phyloP scores from a whole-genome alignment of 2,888 invertebrate species.

The Caenorhabditis macrosperma region DNA sequence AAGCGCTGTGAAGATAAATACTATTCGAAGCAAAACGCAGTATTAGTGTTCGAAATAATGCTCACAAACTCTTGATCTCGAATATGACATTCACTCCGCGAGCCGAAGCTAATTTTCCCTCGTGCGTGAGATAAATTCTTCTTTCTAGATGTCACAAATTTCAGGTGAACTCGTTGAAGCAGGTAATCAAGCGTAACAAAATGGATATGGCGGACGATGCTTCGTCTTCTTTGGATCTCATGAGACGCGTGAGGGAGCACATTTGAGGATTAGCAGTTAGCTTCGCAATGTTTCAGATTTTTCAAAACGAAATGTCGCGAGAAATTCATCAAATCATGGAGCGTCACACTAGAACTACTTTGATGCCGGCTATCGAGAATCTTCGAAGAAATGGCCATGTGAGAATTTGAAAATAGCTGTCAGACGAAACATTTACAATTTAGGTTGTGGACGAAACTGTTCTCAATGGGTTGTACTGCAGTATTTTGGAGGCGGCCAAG shows the following conservation, averaged over 20 bases:
- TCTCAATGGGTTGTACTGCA: constrained; percentile 69
- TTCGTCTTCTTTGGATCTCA: constrained; percentile 72
- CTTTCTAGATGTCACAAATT: constrained; percentile 10
- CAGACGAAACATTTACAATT: background rate
- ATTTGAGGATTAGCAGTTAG: background rate
- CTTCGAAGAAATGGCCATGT: constrained; percentile 76
- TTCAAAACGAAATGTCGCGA: constrained; percentile 71
- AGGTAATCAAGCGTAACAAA: constrained; percentile 73
- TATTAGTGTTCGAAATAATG: background rate
- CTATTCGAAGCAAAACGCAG: too few relatives aligned
- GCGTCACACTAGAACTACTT: constrained; percentile 75
- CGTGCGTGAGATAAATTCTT: background rate
- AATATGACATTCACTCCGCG: background rate
- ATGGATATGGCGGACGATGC: constrained; percentile 76
- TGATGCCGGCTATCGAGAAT: constrained; percentile 79
- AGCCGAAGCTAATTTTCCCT: background rate
- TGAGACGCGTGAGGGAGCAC: constrained; percentile 68
- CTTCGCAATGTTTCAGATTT: constrained; percentile 61
- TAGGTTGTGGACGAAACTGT: constrained; percentile 73
- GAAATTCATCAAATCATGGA: constrained; percentile 77
- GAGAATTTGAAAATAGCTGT: background rate
- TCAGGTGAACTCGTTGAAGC: constrained; percentile 72
- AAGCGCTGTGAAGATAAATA: too few relatives aligned
- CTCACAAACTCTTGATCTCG: background rate
- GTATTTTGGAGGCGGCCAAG: constrained; percentile 76